Percentiles rank a stretch among this genome's conserved stretches.
phyloP scores from a whole-genome alignment of 2,797 vertebrate genomes.

The Argyrosomus regius region DNA sequence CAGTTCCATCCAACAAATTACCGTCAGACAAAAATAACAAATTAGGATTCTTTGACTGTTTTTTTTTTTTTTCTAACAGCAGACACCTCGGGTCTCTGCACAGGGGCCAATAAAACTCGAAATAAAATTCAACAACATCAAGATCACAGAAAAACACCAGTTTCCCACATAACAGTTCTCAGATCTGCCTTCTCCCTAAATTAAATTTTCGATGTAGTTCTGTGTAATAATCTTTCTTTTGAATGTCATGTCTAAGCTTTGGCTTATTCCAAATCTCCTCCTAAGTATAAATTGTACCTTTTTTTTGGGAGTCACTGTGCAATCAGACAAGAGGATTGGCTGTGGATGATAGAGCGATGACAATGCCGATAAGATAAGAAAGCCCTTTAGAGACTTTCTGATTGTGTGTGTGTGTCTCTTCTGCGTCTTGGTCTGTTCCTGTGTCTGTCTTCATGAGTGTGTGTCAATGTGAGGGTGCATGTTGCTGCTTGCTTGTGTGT shows the following conservation, averaged over 20 bases:
- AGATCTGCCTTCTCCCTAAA: neutral
- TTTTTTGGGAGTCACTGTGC: slow-evolving; percentile 51
- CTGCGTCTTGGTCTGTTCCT: slow-evolving; percentile 41
- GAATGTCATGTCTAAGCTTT: neutral
- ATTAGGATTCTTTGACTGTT: neutral
- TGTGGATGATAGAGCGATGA: slow-evolving; percentile 81
- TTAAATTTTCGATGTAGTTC: neutral
- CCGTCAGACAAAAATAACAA: neutral
- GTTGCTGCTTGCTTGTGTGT: slow-evolving; percentile 75
- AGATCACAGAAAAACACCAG: neutral
- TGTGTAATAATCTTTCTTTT: slow-evolving; percentile 9
- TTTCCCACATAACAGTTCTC: neutral
- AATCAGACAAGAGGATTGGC: slow-evolving; percentile 67
- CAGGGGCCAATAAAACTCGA: neutral
- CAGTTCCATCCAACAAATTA: neutral
- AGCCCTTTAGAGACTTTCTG: slow-evolving; percentile 76
- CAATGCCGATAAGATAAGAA: slow-evolving; percentile 83
- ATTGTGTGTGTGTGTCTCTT: slow-evolving; percentile 60
- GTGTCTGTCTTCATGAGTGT: slow-evolving; percentile 56
- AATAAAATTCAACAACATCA: neutral
- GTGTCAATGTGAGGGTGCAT: slow-evolving; percentile 60
- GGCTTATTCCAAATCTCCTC: slow-evolving; percentile 22
- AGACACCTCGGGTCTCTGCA: neutral
- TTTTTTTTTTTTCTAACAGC: neutral
- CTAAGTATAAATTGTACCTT: slow-evolving; percentile 25